Conservation (phyloP, 1,140 invertebrate species). For the Pteromalus puparum region DNA sequence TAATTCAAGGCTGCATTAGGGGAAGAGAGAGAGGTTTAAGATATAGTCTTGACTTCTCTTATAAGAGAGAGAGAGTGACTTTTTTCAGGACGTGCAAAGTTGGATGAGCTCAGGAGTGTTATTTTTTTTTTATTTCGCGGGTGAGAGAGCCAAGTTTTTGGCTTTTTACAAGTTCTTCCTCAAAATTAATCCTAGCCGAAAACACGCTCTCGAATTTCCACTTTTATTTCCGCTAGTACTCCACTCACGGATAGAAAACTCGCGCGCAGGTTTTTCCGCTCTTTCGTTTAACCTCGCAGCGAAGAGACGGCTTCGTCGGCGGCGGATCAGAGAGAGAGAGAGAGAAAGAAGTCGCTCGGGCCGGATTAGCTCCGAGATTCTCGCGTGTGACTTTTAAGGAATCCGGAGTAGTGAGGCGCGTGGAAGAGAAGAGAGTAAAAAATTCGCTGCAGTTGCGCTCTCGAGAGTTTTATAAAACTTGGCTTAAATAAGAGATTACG, state of each 20-base stretch:
- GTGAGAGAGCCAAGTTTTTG: background rate
- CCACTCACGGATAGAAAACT: background rate
- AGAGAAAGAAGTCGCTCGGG: background rate
- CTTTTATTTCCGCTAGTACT: background rate
- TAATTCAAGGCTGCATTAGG: background rate
- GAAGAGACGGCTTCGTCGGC: background rate
- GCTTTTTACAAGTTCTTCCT: background rate
- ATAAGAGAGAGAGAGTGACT: background rate
- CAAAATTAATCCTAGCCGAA: background rate
- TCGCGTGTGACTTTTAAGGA: conserved; percentile 33
- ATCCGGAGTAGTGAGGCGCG: conserved; percentile 3
- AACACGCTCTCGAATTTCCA: background rate
- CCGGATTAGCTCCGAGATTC: conserved; percentile 36
- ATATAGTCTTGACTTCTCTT: background rate
- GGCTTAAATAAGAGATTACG: conserved; percentile 35
- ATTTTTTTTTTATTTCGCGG: background rate
- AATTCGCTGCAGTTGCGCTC: background rate
- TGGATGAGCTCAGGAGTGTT: too few relatives aligned
- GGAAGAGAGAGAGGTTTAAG: background rate
- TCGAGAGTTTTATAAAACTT: conserved; percentile 30
- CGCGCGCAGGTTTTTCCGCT: background rate
- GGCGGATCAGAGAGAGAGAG: conserved; percentile 38
- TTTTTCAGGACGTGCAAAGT: background rate
- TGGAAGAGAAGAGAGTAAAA: background rate
- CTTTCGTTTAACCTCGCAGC: background rate